A percentile compares a stretch with the other conserved stretches of the same genome.
These are phyloP conservation scores for Fukomys damarensis DNA, from an alignment of 2,113 vertebrate genomes.

Conservation along the genomic window DNA sequence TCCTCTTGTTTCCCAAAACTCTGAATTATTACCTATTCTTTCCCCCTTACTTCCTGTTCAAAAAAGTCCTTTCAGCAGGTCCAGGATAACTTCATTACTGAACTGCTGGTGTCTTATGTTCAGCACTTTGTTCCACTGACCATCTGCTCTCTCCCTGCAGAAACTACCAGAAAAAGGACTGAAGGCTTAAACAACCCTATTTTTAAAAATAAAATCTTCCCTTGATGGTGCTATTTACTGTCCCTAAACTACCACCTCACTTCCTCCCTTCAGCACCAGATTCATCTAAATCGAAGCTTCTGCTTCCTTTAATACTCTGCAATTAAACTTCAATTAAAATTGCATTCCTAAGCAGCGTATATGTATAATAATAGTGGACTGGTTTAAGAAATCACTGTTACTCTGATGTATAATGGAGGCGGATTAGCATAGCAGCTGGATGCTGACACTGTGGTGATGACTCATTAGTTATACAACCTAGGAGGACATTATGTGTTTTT, in stretches of 20 bases:
- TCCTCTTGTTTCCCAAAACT: not conserved
- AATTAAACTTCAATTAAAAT: slow-evolving; percentile 2
- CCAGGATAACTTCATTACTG: not conserved
- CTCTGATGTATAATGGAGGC: not conserved
- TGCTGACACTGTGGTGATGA: not conserved
- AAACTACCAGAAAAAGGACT: not conserved
- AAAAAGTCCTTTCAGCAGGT: not conserved
- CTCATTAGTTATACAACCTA: not conserved
- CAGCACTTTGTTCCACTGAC: not conserved
- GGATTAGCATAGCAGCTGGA: not conserved
- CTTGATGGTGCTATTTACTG: not conserved
- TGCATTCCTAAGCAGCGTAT: not conserved
- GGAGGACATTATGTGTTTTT: not conserved
- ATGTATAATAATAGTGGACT: not conserved
- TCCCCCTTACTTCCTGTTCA: not conserved
- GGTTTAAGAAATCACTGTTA: not conserved
- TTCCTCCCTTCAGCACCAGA: not conserved
- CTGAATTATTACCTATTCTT: not conserved
- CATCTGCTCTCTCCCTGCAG: slow-evolving; percentile 1
- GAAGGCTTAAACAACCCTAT: not conserved
- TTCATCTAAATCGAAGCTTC: not conserved
- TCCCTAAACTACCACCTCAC: not conserved
- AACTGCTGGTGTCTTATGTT: not conserved
- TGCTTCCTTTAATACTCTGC: not conserved
- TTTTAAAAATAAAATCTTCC: not conserved